Percentiles rank a stretch among this genome's conserved stretches.
These are phyloP conservation scores for Caenorhabditis angaria DNA, from an alignment of 2,888 invertebrate genomes.

Conservation along the genomic window DNA sequence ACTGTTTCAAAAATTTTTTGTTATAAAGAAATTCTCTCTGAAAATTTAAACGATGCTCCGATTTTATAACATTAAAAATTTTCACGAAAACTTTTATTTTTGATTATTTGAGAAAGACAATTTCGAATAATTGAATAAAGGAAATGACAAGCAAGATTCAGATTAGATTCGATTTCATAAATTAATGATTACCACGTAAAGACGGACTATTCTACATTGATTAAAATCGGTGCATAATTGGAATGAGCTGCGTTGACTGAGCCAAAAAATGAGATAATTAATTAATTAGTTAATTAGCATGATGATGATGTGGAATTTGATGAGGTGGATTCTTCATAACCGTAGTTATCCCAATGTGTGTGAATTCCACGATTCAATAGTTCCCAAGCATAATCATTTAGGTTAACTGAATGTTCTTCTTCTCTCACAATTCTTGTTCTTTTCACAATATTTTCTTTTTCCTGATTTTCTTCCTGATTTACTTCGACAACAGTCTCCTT, in stretches of 20 bases:
- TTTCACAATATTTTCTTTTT: neutral
- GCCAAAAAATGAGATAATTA: no score
- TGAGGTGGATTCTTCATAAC: neutral
- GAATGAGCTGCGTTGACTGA: no score
- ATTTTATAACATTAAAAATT: no score
- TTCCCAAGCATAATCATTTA: neutral
- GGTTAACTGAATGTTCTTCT: neutral
- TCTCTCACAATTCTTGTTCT: neutral
- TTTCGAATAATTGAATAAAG: no score
- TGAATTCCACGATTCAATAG: neutral
- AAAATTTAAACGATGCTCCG: no score
- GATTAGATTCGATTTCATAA: no score
- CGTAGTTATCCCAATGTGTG: neutral
- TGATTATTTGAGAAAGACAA: no score
- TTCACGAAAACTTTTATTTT: no score
- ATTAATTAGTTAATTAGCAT: no score
- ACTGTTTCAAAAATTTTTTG: conserved; percentile 7
- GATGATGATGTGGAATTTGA: neutral
- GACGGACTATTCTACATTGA: neutral
- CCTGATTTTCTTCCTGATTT: neutral
- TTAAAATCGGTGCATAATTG: neutral
- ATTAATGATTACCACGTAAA: neutral
- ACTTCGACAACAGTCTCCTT: neutral
- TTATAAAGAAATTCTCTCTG: no score
- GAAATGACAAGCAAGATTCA: conserved; percentile 2